A percentile compares a stretch with the other conserved stretches of the same genome.
phyloP scores from a whole-genome alignment of 2,797 vertebrate genomes.

The Pipistrellus kuhlii region DNA sequence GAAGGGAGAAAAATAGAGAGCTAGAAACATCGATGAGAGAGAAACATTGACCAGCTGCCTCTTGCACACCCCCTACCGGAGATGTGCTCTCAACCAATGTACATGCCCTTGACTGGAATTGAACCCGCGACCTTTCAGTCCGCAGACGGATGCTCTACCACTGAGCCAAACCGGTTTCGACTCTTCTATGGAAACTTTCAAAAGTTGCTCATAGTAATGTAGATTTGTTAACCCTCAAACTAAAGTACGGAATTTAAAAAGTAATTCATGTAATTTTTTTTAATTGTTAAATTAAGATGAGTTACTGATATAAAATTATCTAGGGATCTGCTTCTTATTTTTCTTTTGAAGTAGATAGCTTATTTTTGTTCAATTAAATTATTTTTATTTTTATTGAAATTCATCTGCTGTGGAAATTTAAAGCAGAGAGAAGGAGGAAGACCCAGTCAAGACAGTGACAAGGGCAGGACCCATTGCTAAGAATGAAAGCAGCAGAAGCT shows the following conservation, averaged over 20 bases:
- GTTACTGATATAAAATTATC: constrained; percentile 39
- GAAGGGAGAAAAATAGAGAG: too few relatives aligned
- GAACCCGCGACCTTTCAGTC: too few relatives aligned
- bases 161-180: too few relatives aligned
- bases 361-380: constrained; percentile 47
- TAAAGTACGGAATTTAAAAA: constrained; percentile 20
- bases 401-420: background rate
- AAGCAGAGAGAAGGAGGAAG: background rate
- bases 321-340: background rate
- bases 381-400: constrained; percentile 33
- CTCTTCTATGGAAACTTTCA: background rate
- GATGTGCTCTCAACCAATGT: too few relatives aligned
- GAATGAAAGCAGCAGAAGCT: background rate
- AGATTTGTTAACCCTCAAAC: background rate
- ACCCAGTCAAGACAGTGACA: background rate
- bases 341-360: background rate
- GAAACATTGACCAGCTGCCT: too few relatives aligned
- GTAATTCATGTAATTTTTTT: background rate
- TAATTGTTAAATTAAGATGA: constrained; percentile 27
- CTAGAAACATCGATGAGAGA: too few relatives aligned
- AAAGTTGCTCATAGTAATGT: background rate
- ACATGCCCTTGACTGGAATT: too few relatives aligned
- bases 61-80: too few relatives aligned
- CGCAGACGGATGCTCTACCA: too few relatives aligned
- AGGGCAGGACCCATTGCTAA: background rate